phyloP scores from a whole-genome alignment of 2,113 vertebrate genomes.

The Hyla sarda region DNA sequence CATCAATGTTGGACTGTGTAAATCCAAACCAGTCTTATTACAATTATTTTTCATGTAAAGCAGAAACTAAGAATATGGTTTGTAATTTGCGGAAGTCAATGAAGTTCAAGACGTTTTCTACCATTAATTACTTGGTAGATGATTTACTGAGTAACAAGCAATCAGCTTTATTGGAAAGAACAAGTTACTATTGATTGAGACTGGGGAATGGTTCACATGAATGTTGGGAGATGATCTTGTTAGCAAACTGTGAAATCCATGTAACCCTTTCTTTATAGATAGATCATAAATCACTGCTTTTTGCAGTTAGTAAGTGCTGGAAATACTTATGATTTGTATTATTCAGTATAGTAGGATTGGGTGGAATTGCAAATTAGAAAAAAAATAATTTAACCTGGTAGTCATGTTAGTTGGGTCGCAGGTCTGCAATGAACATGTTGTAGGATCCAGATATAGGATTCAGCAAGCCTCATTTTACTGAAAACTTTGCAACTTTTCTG shows the following conservation, averaged over 20 bases:
- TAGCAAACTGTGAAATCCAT: neutral
- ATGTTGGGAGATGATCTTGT: conserved; percentile 14
- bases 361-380: neutral
- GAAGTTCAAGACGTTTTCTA: neutral
- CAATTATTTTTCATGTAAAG: neutral
- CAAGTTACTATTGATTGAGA: conserved; percentile 20
- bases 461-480: too few species aligned
- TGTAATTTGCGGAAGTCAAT: conserved; percentile 10
- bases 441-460: neutral
- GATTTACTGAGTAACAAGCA: conserved; percentile 28
- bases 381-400: neutral
- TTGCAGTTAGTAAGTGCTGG: neutral
- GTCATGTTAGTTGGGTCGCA: neutral
- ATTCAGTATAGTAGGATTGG: neutral
- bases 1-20: too few species aligned
- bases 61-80: neutral
- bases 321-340: conserved; percentile 10
- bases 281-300: neutral
- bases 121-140: conserved; percentile 25
- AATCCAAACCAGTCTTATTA: too few species aligned
- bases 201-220: neutral
- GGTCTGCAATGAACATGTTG: neutral
- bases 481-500: too few species aligned
- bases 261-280: neutral
- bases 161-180: conserved; percentile 20